phyloP scores from a whole-genome alignment of 2,113 vertebrate species.

The Gorilla gorilla region DNA sequence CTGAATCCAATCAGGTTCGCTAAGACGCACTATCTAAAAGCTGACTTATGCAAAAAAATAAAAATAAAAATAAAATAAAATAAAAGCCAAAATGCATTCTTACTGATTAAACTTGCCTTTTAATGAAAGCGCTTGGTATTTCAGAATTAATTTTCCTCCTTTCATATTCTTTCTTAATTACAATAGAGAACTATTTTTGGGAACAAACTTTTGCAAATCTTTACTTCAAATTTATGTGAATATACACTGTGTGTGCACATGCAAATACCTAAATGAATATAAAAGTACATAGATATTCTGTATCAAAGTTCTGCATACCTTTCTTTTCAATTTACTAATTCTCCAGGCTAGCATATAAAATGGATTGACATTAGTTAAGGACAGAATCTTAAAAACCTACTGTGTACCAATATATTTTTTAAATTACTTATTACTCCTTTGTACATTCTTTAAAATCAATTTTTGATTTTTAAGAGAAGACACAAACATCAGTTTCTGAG shows the following conservation, averaged over 20 bases:
- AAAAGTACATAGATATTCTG: conserved; percentile 71
- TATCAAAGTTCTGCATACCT: conserved; percentile 67
- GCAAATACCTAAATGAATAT: conserved; percentile 53
- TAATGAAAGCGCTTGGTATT: conserved; percentile 45
- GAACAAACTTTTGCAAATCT: conserved; percentile 36
- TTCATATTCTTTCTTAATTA: conserved; percentile 59
- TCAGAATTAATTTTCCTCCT: conserved; percentile 52
- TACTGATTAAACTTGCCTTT: conserved; percentile 16
- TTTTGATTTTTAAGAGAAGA: background rate
- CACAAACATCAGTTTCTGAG: background rate
- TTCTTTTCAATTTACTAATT: conserved; percentile 22
- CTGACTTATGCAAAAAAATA: background rate
- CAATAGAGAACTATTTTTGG: conserved; percentile 15
- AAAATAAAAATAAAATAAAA: background rate
- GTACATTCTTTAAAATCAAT: conserved; percentile 1
- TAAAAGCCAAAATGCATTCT: background rate
- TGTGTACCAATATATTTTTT: background rate
- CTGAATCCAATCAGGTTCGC: conserved; percentile 1
- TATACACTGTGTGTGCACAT: background rate
- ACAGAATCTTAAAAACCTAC: background rate
- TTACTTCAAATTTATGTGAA: conserved; percentile 23
- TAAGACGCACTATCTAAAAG: conserved; percentile 15
- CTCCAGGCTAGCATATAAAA: background rate
- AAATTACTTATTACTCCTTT: conserved; percentile 28
- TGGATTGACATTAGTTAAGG: background rate